Percentiles rank a stretch among this genome's conserved stretches.
Evolutionary conservation across 2,113 vertebrate genomes (phyloP).

Genomic region (Ibidorhyncha struthersii): DNA sequence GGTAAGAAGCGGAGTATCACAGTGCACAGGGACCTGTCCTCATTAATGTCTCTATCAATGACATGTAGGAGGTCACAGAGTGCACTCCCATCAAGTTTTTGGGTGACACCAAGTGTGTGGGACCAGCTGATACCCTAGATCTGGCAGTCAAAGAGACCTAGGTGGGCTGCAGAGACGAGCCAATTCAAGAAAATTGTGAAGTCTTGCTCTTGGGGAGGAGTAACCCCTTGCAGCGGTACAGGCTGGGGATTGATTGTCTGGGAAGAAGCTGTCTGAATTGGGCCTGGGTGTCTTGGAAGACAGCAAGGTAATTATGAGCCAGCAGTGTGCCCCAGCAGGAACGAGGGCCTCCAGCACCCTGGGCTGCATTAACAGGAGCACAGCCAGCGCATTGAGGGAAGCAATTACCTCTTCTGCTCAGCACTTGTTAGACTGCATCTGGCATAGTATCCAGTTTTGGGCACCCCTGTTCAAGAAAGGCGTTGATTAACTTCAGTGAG

Average conservation of each 20-base stretch:
- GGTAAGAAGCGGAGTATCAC: neutral
- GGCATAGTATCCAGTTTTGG: neutral
- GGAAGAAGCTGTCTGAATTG: neutral
- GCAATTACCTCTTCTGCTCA: neutral
- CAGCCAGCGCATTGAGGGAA: neutral
- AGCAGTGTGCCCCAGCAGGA: neutral
- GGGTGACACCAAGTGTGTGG: neutral
- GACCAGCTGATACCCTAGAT: neutral
- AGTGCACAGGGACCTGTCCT: neutral
- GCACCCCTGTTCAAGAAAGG: neutral
- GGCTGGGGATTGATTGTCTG: neutral
- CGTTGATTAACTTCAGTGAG: rapidly evolving
- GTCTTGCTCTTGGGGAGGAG: neutral
- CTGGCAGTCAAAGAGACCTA: neutral
- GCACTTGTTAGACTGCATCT: neutral
- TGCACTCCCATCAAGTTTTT: neutral
- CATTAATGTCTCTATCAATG: neutral
- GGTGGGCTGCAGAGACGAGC: neutral
- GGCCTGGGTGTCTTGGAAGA: neutral
- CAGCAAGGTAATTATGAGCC: neutral
- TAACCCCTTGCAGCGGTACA: neutral
- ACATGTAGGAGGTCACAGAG: neutral
- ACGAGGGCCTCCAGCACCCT: neutral
- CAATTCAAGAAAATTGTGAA: neutral
- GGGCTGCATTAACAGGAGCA: neutral